A percentile compares a stretch with the other conserved stretches of the same genome.
phyloP scores from a whole-genome alignment of 1,140 invertebrate species.

The Zaprionus africanus region DNA sequence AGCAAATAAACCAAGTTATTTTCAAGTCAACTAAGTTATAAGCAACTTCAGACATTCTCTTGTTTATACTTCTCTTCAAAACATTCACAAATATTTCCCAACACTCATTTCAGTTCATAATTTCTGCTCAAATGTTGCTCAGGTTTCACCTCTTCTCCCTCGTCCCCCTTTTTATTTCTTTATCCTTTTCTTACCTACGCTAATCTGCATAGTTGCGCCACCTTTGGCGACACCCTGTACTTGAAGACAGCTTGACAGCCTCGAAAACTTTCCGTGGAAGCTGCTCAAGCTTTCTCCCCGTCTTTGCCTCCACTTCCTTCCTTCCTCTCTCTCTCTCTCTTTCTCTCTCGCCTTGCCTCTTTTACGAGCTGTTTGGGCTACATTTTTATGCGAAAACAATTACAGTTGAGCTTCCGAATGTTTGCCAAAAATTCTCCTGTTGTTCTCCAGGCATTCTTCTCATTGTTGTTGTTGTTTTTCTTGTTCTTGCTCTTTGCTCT shows the following conservation, averaged over 20 bases:
- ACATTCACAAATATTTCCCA: neutral
- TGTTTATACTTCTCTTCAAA: neutral
- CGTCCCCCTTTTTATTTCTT: neutral
- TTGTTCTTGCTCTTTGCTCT: conserved; percentile 6
- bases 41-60: too few relatives aligned
- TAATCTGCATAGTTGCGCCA: conserved; percentile 1
- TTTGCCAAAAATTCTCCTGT: conserved; percentile 55
- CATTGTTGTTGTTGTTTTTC: conserved; percentile 10
- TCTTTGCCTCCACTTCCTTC: neutral
- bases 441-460: neutral
- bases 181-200: neutral
- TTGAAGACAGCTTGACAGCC: conserved; percentile 3
- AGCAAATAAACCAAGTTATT: too few relatives aligned
- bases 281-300: neutral
- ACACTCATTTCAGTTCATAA: neutral
- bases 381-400: conserved; percentile 75
- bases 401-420: conserved; percentile 62
- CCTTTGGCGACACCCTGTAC: conserved; percentile 16
- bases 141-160: neutral
- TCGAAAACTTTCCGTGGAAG: conserved; percentile 17
- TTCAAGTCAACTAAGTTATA: too few relatives aligned
- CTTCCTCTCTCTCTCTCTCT: neutral
- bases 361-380: conserved; percentile 63
- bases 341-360: conserved; percentile 37
- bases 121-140: neutral